Evolutionary conservation across 37 sponge, comb jelly and placozoan genomes (phyloP).

Genomic region (Ephydatia muelleri): DNA sequence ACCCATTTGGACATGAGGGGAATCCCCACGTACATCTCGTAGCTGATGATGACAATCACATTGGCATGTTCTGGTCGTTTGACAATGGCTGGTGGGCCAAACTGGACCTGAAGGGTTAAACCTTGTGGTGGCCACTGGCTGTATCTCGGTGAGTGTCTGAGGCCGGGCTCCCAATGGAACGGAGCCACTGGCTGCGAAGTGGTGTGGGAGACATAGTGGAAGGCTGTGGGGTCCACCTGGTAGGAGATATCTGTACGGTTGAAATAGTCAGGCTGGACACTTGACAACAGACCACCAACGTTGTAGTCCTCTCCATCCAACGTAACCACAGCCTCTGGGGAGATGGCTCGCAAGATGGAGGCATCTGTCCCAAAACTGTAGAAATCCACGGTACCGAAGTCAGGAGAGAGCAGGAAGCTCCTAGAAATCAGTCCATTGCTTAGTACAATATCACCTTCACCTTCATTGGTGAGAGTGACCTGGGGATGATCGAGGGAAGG

Average conservation of each 20-base stretch:
- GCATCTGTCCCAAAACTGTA: neutral
- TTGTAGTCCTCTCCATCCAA: slow-evolving; percentile 44
- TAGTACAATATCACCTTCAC: slow-evolving; percentile 4
- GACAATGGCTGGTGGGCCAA: slow-evolving; percentile 29
- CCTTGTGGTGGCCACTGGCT: slow-evolving; percentile 60
- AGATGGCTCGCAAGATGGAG: slow-evolving; percentile 29
- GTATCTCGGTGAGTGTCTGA: slow-evolving; percentile 38
- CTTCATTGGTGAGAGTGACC: neutral
- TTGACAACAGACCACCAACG: slow-evolving; percentile 34
- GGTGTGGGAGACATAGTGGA: slow-evolving; percentile 21
- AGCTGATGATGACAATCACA: slow-evolving; percentile 36
- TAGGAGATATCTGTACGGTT: slow-evolving; percentile 21
- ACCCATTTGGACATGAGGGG: slow-evolving; percentile 69
- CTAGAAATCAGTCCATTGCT: slow-evolving; percentile 45
- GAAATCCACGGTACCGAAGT: slow-evolving; percentile 50
- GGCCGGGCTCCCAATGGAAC: slow-evolving; percentile 62
- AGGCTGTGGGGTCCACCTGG: slow-evolving; percentile 16
- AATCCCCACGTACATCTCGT: slow-evolving; percentile 66
- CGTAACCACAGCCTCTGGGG: slow-evolving; percentile 30
- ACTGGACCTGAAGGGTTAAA: slow-evolving; percentile 24
- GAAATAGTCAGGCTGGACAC: slow-evolving; percentile 36
- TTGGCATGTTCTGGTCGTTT: slow-evolving; percentile 17
- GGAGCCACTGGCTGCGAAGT: slow-evolving; percentile 33
- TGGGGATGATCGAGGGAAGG: neutral
- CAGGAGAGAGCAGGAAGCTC: slow-evolving; percentile 21